Base-by-base conservation (phyloP, 2,797 vertebrate genomes). In the Myripristis jacobus region DNA sequence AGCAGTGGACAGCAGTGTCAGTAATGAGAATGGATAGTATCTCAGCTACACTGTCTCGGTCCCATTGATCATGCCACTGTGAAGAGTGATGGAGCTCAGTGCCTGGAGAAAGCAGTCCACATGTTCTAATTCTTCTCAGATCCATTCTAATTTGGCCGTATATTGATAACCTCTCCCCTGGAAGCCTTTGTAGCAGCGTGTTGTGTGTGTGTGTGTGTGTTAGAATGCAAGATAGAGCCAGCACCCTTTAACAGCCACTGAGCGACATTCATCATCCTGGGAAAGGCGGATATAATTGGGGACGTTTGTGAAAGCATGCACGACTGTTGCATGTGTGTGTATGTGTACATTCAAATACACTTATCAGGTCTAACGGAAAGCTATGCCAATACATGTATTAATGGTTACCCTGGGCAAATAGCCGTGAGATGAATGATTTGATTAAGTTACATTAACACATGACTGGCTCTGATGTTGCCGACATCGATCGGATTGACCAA, bases 131-230 rank as follows among this genome's bases (percentile, higher is more conserved):
- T 87, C 77, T 66, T 63, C 75, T 73, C 75, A 66, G 85, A 94
- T 93, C 93, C 88, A 92, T 94, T 94, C 76, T 88, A 83, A 92
- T 93, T 93, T 90, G 73, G 66, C 80, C 59, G 62, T n/a, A 47
- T 87, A 91, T 89, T 88, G 92, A 94, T 91, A 93, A 87, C 84
- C 67, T 81, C 78, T 83, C 65, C 79, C 43, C 75, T 19, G 6
- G 29, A 77, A 81, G 6, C 59, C 50, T 79, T 44, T 59, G 67
- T 29, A 27, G 70, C 56, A 51, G 16, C 24, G 51, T 7, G 19
- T 4, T 18, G 60, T 65, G 55, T 41, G n/a, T 18, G 60, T 65
- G 55, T 41, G n/a, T 66, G 55, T 59, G 75, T 61, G 73, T 85
- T 62, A 16, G 66, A 63, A 66, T 58, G 67, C 59, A 38, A 51